Base-by-base conservation (phyloP, 2,113 vertebrate genomes). In the Myotis lucifugus region DNA sequence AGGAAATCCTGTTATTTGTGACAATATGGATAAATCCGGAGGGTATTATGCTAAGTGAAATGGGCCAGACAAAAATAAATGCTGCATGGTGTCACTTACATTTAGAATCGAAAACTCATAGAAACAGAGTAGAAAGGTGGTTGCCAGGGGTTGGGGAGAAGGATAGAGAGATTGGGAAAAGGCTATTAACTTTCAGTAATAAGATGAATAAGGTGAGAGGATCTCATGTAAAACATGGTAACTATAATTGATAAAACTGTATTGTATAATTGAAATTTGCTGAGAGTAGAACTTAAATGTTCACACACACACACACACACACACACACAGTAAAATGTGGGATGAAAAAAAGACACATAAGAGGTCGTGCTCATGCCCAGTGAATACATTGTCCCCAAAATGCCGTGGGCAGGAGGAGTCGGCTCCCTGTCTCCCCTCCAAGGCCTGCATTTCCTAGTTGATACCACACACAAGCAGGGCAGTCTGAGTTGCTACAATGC, bases 381-480 rank as follows among this genome's bases (percentile, higher is more conserved):
- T 29, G 34, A 40, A 27, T 17, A 34, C 21, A 48, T 14, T 0
- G 3, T 2, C 4, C 23, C 46, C 64, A 1, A 29, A 32, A 23
- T 6, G 77, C 83, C 12, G 0, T 3, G 32, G 34, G 32, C 17
- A 56, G 48, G 50, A 23, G 29, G 34, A 18, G 32, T 19, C 2
- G 0, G 12, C 21, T 34, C 18, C 1, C 9, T 27, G 2, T 29
- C 4, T 21, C 42, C 40, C 34, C 23, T 8, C 27, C 42, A 9
- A 11, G 9, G 8, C 23, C 56, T 37, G 7, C 4, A 10, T 14
- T 56, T 94, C 52, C 54, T 27, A 23, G 48, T 13, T 3, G n/a
- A 18, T 4, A 6, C 10, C n/a, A 40, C 27, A 19, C 19, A 21
- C 19, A 21, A 0, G 1, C 0, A 3, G 83, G 17, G 3, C 17